Conservation (phyloP, 2,888 invertebrate species). For the Aethes cnicana region DNA sequence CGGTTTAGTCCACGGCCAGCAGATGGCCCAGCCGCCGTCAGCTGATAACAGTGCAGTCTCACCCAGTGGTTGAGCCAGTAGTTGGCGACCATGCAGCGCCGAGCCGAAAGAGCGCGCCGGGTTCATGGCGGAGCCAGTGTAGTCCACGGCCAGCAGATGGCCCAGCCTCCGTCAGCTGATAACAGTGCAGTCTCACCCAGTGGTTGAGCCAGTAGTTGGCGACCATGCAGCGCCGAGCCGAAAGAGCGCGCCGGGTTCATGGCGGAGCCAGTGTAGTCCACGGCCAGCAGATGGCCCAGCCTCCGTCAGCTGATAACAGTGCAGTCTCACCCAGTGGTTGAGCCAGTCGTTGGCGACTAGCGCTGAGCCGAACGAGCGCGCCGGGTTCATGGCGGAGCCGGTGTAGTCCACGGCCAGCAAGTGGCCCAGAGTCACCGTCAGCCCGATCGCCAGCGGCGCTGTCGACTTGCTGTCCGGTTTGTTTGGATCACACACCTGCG, state of each 20-base stretch:
- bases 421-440: conserved; percentile 93
- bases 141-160: conserved; percentile 91
- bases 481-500: conserved; percentile 86
- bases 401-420: conserved; percentile 92
- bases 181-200: conserved; percentile 90
- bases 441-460: conserved; percentile 93
- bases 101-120: conserved; percentile 95
- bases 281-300: conserved; percentile 91
- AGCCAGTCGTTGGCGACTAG: conserved; percentile 88
- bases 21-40: conserved; percentile 91
- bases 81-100: too few relatives aligned
- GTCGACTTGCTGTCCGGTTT: conserved; percentile 90
- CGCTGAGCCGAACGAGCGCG: conserved; percentile 93
- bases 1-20: conserved; percentile 91
- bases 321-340: conserved; percentile 90
- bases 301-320: conserved; percentile 91
- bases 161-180: too few relatives aligned
- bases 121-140: conserved; percentile 95
- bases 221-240: conserved; percentile 95
- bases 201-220: too few relatives aligned
- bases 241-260: conserved; percentile 97
- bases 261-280: conserved; percentile 92
- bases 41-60: too few relatives aligned
- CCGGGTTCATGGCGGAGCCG: conserved; percentile 96
- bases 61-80: too few relatives aligned